Evolutionary conservation across 2,888 invertebrate species (phyloP).

Genomic region (Hemicrepidius hirtus): DNA sequence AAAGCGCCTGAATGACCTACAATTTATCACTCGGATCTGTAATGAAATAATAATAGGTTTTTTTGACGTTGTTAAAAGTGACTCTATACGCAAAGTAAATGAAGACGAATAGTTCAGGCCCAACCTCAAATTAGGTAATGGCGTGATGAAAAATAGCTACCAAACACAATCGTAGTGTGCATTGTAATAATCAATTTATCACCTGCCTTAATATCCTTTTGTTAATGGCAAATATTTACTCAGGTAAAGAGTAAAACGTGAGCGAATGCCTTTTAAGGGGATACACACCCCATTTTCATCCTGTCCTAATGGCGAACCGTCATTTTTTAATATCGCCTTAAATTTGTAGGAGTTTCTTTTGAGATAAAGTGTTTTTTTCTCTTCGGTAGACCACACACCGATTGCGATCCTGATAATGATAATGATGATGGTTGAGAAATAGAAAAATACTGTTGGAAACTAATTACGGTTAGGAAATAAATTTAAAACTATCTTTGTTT

Average conservation of each 20-base stretch:
- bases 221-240: slow-evolving; percentile 22
- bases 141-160: slow-evolving; percentile 46
- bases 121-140: slow-evolving; percentile 50
- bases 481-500: no score
- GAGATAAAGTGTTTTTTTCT: slow-evolving; percentile 3
- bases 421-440: no score
- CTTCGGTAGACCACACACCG: no score
- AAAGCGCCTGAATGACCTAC: slow-evolving; percentile 21
- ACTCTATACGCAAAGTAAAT: slow-evolving; percentile 35
- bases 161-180: slow-evolving; percentile 27
- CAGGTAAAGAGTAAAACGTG: slow-evolving; percentile 8
- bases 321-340: neutral
- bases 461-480: no score
- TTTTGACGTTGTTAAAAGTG: slow-evolving; percentile 32
- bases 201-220: slow-evolving; percentile 33
- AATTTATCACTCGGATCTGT: slow-evolving; percentile 43
- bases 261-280: neutral
- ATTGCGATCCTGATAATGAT: no score
- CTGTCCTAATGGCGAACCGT: neutral
- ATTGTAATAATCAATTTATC: slow-evolving; percentile 48
- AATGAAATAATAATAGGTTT: slow-evolving; percentile 50
- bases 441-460: no score
- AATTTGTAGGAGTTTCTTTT: slow-evolving; percentile 1
- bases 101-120: slow-evolving; percentile 44
- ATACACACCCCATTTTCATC: slow-evolving; percentile 4